Evolutionary conservation across 2,797 vertebrate species (phyloP).

Genomic region (Sus cebifrons): DNA sequence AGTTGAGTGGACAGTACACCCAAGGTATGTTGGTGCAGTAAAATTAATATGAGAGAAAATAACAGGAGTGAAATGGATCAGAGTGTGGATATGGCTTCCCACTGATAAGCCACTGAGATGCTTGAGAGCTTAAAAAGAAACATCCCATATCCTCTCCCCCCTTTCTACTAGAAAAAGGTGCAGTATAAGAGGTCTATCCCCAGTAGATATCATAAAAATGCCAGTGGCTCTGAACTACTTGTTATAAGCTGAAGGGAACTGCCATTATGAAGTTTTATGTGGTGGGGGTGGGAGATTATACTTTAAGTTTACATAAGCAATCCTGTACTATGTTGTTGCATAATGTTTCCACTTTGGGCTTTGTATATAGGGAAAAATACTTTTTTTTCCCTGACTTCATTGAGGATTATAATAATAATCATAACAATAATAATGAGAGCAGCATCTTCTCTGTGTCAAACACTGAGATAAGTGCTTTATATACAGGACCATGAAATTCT

Average conservation of each 20-base stretch:
- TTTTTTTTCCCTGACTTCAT: not conserved
- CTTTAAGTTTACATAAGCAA: not conserved
- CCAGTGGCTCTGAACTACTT: not conserved
- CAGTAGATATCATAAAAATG: not conserved
- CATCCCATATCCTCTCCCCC: not conserved
- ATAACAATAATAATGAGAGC: not conserved
- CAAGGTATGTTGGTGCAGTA: constrained; percentile 65
- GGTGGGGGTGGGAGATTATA: not conserved
- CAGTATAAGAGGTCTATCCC: not conserved
- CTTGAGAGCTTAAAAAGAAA: not conserved
- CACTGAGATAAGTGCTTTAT: not conserved
- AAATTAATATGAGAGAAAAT: constrained; percentile 76
- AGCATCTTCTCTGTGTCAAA: not conserved
- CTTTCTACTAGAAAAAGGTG: not conserved
- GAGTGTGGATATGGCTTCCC: not conserved
- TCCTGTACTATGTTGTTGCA: not conserved
- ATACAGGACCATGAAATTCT: not conserved
- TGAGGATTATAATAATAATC: not conserved
- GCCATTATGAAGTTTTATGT: not conserved
- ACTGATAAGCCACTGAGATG: not conserved
- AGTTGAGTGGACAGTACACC: constrained; percentile 69
- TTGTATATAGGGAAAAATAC: not conserved
- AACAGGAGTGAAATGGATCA: constrained; percentile 37
- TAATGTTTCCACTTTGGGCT: not conserved
- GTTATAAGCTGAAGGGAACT: not conserved